Evolutionary conservation across 2,888 invertebrate species (phyloP).

Genomic region (Gasteruption jaculator): DNA sequence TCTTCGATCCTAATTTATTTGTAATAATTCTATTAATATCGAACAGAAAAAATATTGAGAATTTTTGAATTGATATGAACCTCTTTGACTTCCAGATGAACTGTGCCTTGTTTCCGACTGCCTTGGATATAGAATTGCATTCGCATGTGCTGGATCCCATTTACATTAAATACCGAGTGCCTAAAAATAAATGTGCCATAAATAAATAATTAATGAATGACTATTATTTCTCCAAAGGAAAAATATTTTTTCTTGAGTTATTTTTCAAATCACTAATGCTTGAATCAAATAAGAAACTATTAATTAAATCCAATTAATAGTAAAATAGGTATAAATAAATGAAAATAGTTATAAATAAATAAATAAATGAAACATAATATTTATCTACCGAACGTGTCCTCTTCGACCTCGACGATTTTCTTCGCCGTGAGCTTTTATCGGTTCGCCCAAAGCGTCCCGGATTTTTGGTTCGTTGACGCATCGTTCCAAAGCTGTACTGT

Average conservation of each 20-base stretch:
- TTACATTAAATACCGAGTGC: no score
- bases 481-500: slow-evolving; percentile 70
- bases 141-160: slow-evolving; percentile 75
- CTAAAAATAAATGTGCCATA: slow-evolving; percentile 53
- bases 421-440: slow-evolving; percentile 86
- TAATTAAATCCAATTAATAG: background rate
- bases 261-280: no score
- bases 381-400: slow-evolving; percentile 67
- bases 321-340: slow-evolving; percentile 3
- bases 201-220: no score
- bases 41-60: slow-evolving; percentile 6
- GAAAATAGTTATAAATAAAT: background rate
- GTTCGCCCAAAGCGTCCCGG: slow-evolving; percentile 80
- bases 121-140: slow-evolving; percentile 92
- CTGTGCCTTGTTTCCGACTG: slow-evolving; percentile 73
- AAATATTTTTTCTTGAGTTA: no score
- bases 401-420: slow-evolving; percentile 77
- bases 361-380: background rate
- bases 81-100: slow-evolving; percentile 80
- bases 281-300: background rate
- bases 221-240: no score
- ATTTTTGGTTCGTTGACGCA: slow-evolving; percentile 74
- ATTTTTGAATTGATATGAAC: slow-evolving; percentile 49
- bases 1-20: no score
- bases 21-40: no score